These are phyloP conservation scores for Bovichtus diacanthus DNA, from an alignment of 2,797 vertebrate genomes.

Conservation along the genomic window DNA sequence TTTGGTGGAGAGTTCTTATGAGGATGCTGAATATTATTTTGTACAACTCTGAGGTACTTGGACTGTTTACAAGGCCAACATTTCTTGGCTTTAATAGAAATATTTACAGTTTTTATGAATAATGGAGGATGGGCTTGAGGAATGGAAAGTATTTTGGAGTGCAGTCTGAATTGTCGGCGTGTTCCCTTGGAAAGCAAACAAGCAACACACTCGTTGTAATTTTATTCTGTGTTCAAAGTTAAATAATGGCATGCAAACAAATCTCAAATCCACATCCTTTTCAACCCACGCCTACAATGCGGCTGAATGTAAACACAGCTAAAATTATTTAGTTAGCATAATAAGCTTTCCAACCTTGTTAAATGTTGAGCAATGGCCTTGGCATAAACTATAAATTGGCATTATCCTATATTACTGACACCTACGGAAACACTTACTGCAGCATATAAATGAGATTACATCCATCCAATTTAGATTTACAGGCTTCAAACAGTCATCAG, in stretches of 20 bases:
- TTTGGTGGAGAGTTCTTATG: constrained; percentile 6
- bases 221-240: constrained; percentile 3
- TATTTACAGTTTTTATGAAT: constrained; percentile 45
- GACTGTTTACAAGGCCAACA: constrained; percentile 21
- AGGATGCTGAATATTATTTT: constrained; percentile 21
- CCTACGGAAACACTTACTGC: constrained; percentile 28
- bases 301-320: constrained; percentile 8
- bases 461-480: constrained; percentile 48
- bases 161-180: constrained; percentile 4
- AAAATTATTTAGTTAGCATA: constrained; percentile 27
- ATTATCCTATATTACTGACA: constrained; percentile 33
- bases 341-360: constrained; percentile 40
- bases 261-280: constrained; percentile 21
- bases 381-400: constrained; percentile 26
- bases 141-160: constrained; percentile 23
- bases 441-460: constrained; percentile 41
- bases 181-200: constrained; percentile 27
- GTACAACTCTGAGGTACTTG: constrained; percentile 4
- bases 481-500: constrained; percentile 43
- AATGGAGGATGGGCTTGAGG: constrained; percentile 43
- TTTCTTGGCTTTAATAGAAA: not conserved
- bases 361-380: constrained; percentile 20
- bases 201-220: constrained; percentile 17
- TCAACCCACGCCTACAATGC: constrained; percentile 11
- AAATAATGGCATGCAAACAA: constrained; percentile 24